Conservation (phyloP, 2,797 vertebrate genomes). For the Sparidentex hasta region DNA sequence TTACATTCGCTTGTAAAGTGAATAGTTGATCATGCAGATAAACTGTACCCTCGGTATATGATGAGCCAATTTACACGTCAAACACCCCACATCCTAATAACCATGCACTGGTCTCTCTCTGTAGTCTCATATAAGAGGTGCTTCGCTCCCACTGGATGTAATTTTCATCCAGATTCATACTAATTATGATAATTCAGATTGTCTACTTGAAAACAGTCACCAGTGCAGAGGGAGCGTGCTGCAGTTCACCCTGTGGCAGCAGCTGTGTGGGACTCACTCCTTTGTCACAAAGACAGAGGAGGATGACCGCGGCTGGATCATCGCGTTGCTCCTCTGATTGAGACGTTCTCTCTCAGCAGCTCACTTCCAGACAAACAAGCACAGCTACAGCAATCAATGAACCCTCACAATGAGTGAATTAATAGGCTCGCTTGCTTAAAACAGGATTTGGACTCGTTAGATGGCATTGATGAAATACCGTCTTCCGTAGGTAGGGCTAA, state of each 20-base stretch:
- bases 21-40: slow-evolving; percentile 27
- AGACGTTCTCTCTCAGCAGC: slow-evolving; percentile 45
- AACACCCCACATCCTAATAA: slow-evolving; percentile 2
- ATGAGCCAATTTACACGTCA: slow-evolving; percentile 12
- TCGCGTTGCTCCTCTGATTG: slow-evolving; percentile 37
- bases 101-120: background rate
- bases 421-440: slow-evolving; percentile 44
- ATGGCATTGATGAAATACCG: slow-evolving; percentile 48
- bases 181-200: slow-evolving; percentile 48
- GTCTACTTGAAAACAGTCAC: slow-evolving; percentile 25
- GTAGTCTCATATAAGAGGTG: slow-evolving; percentile 9
- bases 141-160: slow-evolving; percentile 26
- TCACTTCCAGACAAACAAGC: slow-evolving; percentile 22
- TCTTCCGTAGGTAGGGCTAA: slow-evolving; percentile 32
- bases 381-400: slow-evolving; percentile 34
- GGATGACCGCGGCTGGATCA: slow-evolving; percentile 18
- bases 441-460: slow-evolving; percentile 37
- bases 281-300: slow-evolving; percentile 51
- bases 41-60: slow-evolving; percentile 1
- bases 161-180: slow-evolving; percentile 38
- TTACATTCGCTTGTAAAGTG: slow-evolving; percentile 12
- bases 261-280: slow-evolving; percentile 21
- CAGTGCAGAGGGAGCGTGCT: background rate
- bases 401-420: slow-evolving; percentile 41
- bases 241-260: slow-evolving; percentile 22